Evolutionary conservation across 2,888 invertebrate genomes (phyloP).

Genomic region (Mimachlamys varia): DNA sequence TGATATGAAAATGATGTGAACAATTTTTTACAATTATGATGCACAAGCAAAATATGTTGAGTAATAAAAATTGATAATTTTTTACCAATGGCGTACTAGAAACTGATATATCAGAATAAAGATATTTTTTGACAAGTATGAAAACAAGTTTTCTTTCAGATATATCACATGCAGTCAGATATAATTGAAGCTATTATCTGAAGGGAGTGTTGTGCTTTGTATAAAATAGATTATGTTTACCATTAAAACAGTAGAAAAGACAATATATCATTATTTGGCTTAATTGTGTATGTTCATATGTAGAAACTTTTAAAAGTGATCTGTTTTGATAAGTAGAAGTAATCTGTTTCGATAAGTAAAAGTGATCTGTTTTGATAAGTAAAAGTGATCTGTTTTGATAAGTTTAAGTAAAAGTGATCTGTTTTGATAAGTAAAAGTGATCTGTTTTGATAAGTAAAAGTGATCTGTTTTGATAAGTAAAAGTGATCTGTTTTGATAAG

Average conservation of each 20-base stretch:
- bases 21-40: background rate
- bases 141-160: background rate
- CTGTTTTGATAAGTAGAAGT: background rate
- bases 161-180: background rate
- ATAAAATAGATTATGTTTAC: background rate
- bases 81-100: background rate
- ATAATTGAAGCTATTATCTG: background rate
- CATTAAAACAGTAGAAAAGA: background rate
- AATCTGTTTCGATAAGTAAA: background rate
- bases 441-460: background rate
- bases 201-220: background rate
- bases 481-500: background rate
- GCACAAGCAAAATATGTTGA: background rate
- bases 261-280: background rate
- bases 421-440: background rate
- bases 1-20: background rate
- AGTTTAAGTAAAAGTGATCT: background rate
- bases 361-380: background rate
- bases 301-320: background rate
- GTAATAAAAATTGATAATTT: conserved; percentile 31
- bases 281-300: background rate
- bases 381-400: background rate
- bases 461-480: background rate
- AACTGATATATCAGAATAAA: background rate
- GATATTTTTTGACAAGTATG: background rate